Evolutionary conservation across 2,888 invertebrate species (phyloP).

Genomic region (Heliconius sara): DNA sequence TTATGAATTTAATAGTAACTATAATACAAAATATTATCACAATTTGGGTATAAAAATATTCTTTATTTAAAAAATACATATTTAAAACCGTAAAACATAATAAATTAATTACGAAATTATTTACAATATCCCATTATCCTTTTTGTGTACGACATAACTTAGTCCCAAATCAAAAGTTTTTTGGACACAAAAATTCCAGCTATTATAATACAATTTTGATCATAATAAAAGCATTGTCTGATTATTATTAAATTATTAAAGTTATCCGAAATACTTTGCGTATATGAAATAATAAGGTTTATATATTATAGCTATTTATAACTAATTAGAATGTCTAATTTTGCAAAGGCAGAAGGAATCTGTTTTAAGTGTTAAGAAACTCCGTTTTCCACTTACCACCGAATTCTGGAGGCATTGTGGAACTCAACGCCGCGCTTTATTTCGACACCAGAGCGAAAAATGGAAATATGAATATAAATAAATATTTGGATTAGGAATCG

Average conservation of each 20-base stretch:
- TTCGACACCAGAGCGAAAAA: too few species aligned
- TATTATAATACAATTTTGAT: conserved; percentile 17
- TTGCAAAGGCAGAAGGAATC: too few species aligned
- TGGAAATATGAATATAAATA: too few species aligned
- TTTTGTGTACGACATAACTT: conserved; percentile 16
- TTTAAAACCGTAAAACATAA: background rate
- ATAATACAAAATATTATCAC: background rate
- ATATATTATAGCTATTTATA: too few species aligned
- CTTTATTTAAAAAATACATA: background rate
- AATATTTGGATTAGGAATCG: too few species aligned
- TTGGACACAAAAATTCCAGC: conserved; percentile 39
- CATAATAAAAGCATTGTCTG: background rate
- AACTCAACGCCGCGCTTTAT: too few species aligned
- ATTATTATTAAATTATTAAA: background rate
- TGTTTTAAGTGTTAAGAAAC: too few species aligned
- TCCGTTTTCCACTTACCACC: too few species aligned
- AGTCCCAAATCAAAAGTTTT: conserved; percentile 33
- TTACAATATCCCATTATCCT: conserved; percentile 26
- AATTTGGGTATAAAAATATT: background rate
- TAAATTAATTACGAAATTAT: conserved; percentile 30
- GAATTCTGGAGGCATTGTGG: too few species aligned
- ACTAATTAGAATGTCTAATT: too few species aligned
- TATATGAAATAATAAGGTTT: too few species aligned
- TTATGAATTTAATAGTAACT: too few species aligned
- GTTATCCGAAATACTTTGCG: background rate